A percentile compares a stretch with the other conserved stretches of the same genome.
Evolutionary conservation across 2,888 invertebrate genomes (phyloP).

Genomic region (Druceiella hillmani): DNA sequence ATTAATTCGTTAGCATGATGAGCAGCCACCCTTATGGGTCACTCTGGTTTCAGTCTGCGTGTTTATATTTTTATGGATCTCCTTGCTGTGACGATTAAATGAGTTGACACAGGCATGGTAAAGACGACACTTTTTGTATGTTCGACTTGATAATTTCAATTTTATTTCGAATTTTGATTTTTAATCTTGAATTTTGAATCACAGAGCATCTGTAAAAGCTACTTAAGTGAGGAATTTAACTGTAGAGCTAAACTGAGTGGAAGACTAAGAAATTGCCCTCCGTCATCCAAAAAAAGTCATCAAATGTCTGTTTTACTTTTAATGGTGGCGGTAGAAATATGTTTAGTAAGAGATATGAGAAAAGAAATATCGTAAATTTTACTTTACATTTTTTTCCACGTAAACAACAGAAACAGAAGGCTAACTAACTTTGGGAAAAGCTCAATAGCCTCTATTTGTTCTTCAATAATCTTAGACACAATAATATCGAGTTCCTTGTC

Average conservation of each 20-base stretch:
- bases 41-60: neutral
- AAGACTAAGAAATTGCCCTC: conserved; percentile 23
- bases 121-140: conserved; percentile 26
- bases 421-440: too few relatives aligned
- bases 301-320: conserved; percentile 22
- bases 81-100: conserved; percentile 27
- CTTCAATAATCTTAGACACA: too few relatives aligned
- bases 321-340: too few relatives aligned
- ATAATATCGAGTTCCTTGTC: too few relatives aligned
- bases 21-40: neutral
- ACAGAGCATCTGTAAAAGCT: conserved; percentile 23
- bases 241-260: conserved; percentile 26
- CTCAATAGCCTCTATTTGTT: too few relatives aligned
- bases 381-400: too few relatives aligned
- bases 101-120: conserved; percentile 26
- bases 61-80: conserved; percentile 6
- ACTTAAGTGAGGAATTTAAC: conserved; percentile 21
- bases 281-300: conserved; percentile 22
- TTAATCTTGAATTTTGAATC: too few relatives aligned
- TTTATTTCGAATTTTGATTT: conserved; percentile 23
- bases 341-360: too few relatives aligned
- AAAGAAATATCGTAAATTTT: too few relatives aligned
- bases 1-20: conserved; percentile 1
- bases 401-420: too few relatives aligned
- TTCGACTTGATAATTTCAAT: conserved; percentile 27